A percentile compares a stretch with the other conserved stretches of the same genome.
Evolutionary conservation across 1,140 invertebrate species (phyloP).

Genomic region (Zaprionus inermis): DNA sequence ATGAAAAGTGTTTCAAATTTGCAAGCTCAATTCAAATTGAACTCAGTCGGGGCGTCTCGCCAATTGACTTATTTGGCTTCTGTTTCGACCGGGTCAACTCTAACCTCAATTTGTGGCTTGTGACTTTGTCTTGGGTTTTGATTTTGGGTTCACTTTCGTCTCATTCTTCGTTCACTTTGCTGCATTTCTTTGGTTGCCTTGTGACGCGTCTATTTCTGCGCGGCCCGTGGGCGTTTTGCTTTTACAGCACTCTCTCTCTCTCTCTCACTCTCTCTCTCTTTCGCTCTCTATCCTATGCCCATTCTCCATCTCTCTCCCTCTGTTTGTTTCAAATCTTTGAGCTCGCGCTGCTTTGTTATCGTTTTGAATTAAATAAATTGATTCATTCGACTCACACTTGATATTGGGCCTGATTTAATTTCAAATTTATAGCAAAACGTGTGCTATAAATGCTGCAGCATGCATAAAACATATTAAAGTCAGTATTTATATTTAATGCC

Average conservation of each 20-base stretch:
- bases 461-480: too few relatives aligned
- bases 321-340: background rate
- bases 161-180: background rate
- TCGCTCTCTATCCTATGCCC: too few relatives aligned
- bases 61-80: conserved; percentile 41
- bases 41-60: conserved; percentile 11
- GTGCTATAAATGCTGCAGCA: background rate
- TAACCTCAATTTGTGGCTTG: conserved; percentile 1
- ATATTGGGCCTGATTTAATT: background rate
- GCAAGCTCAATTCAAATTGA: conserved; percentile 7
- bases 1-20: conserved; percentile 1
- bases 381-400: background rate
- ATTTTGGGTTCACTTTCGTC: conserved; percentile 4
- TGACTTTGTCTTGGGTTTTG: background rate
- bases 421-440: background rate
- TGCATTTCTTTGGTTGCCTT: conserved; percentile 64
- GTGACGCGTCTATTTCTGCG: conserved; percentile 42
- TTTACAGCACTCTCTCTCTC: background rate
- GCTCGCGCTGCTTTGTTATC: background rate
- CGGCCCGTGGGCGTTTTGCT: background rate
- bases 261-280: background rate
- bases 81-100: conserved; percentile 16
- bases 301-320: background rate
- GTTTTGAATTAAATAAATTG: background rate
- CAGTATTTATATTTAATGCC: background rate